Base-by-base conservation (phyloP, 2,797 vertebrate genomes). In the Morelia viridis region DNA sequence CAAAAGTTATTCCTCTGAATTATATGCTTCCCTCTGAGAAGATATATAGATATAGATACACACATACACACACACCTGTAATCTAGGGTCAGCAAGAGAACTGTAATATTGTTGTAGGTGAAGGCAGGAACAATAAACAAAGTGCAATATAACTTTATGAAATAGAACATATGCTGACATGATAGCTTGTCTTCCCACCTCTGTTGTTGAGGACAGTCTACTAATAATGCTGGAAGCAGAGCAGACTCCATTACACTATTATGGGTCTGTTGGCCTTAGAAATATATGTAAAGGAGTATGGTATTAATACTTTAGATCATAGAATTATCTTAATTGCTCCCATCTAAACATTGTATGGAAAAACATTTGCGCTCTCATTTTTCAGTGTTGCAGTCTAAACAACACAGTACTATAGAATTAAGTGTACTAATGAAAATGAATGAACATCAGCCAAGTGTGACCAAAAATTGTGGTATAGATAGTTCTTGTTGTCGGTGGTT, bases 221-320 rank as follows among this genome's bases (percentile, higher is more conserved):
- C 19, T 41, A 0, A 28, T 46, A 80, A 0, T 24, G n/a, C 58
- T 76, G 53, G 56, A 83, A 53, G 50, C 56, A 31, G 80, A 86
- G 88, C 88, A 94, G 94, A 95, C 92, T 93, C 53, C 0, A 0
- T 76, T n/a, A 91, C 58, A 76, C 53, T 4, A 93, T 60, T 31
- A 46, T 90, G 50, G 56, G 90, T 0, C 0, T 68, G 12, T 87
- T 93, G 58, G 56, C 17, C 94, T 31, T 94, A 60, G 93, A 91
- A 93, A 57, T 58, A 4, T 61, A 12, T n/a, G 26, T 76, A 17
- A 1, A 60, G 5, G 8, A 11, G 61, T 87, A 65, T 87, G 57
- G n/a, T 46, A 53, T 58, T 28, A 88, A 12, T 88, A 17, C 31
- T 87, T 61, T 87, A 31, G 56, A 61, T 13, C 58, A 60, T 13